phyloP scores from a whole-genome alignment of 2,797 vertebrate species.

The Sebastes paucispinis region DNA sequence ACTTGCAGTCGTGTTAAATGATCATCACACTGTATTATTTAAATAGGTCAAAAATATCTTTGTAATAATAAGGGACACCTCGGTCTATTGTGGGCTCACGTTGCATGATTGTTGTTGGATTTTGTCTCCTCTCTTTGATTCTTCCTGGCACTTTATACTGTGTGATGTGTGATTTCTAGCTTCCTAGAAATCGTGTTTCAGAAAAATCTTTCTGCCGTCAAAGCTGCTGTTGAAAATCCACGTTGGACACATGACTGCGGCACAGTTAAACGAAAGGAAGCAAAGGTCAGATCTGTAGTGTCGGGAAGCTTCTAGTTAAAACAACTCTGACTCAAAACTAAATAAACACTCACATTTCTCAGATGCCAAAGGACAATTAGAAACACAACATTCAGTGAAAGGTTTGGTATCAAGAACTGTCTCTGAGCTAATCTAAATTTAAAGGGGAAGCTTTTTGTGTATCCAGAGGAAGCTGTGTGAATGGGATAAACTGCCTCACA shows the following conservation, averaged over 20 bases:
- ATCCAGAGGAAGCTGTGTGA: too few relatives aligned
- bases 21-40: not conserved
- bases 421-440: not conserved
- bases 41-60: not conserved
- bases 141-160: not conserved
- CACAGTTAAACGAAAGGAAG: slow-evolving; percentile 2
- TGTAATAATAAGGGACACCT: not conserved
- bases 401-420: not conserved
- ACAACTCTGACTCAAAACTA: not conserved
- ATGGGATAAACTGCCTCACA: too few relatives aligned
- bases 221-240: not conserved
- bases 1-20: not conserved
- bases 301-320: not conserved
- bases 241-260: not conserved
- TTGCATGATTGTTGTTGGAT: not conserved
- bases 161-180: not conserved
- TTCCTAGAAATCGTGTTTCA: not conserved
- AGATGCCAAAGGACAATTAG: not conserved
- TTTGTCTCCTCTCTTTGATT: not conserved
- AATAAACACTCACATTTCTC: not conserved
- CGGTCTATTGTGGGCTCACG: not conserved
- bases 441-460: not conserved
- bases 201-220: not conserved
- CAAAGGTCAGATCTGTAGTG: slow-evolving; percentile 12
- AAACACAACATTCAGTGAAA: not conserved